Evolutionary conservation across 2,113 vertebrate genomes (phyloP).

Genomic region (Zootoca vivipara): DNA sequence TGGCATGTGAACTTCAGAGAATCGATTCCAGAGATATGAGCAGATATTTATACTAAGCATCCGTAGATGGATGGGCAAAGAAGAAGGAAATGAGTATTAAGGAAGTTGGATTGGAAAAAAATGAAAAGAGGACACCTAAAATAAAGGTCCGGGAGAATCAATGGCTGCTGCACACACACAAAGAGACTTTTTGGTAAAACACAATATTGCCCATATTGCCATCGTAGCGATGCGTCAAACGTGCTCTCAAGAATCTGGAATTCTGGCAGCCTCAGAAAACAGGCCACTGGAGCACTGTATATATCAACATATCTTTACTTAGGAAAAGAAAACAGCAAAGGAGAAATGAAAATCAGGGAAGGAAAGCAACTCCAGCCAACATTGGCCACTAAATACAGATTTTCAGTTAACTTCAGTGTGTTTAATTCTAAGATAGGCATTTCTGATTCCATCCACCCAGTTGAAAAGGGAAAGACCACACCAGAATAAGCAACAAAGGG

Average conservation of each 20-base stretch:
- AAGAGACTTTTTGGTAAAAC: slow-evolving; percentile 20
- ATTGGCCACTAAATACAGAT: slow-evolving; percentile 73
- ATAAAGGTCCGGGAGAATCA: not conserved
- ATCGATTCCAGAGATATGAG: not conserved
- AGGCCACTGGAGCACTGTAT: slow-evolving; percentile 52
- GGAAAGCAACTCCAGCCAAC: slow-evolving; percentile 58
- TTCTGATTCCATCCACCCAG: slow-evolving; percentile 74
- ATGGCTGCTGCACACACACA: not conserved
- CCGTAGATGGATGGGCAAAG: not conserved
- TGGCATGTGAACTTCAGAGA: not conserved
- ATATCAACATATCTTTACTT: slow-evolving; percentile 65
- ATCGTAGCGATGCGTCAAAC: not conserved
- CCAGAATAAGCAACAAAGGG: slow-evolving; percentile 73
- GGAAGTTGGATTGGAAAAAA: not conserved
- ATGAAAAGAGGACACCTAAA: not conserved
- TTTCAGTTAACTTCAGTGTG: slow-evolving; percentile 72
- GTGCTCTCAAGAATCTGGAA: slow-evolving; percentile 35
- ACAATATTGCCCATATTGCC: not conserved
- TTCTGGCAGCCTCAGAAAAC: slow-evolving; percentile 41
- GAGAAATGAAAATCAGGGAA: slow-evolving; percentile 65
- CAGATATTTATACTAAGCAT: slow-evolving; percentile 9
- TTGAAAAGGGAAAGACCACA: slow-evolving; percentile 80
- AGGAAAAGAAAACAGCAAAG: slow-evolving; percentile 68
- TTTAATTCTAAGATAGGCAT: slow-evolving; percentile 76
- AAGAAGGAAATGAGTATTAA: not conserved